Evolutionary conservation across 2,113 vertebrate genomes (phyloP).

Genomic region (Ardeotis arabs): DNA sequence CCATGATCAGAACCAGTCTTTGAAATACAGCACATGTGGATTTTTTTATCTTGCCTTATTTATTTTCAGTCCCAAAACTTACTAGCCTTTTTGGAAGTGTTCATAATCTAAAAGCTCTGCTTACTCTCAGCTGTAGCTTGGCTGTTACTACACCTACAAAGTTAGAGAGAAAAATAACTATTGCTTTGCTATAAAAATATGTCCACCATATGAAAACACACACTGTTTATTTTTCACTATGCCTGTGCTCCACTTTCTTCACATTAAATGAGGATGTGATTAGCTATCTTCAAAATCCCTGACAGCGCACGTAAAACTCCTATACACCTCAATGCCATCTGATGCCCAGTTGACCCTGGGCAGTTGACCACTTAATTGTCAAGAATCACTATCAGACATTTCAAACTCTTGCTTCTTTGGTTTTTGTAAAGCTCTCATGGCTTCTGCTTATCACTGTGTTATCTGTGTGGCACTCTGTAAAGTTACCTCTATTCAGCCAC

Average conservation of each 20-base stretch:
- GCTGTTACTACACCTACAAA: neutral
- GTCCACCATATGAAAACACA: neutral
- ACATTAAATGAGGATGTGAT: neutral
- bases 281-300: neutral
- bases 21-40: neutral
- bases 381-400: neutral
- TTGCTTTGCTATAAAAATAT: neutral
- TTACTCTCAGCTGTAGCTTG: neutral
- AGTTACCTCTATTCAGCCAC: neutral
- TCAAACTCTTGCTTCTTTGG: neutral
- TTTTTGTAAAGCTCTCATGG: neutral
- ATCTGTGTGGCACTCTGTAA: accelerated
- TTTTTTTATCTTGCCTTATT: neutral
- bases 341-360: neutral
- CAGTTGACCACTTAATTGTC: neutral
- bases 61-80: neutral
- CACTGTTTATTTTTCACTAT: neutral
- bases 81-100: neutral
- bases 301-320: neutral
- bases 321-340: neutral
- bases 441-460: neutral
- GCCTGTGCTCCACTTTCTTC: neutral
- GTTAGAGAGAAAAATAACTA: neutral
- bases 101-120: neutral
- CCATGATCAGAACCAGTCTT: neutral